Evolutionary conservation across 2,888 invertebrate genomes (phyloP).

Genomic region (Entomobrya multifasciata): DNA sequence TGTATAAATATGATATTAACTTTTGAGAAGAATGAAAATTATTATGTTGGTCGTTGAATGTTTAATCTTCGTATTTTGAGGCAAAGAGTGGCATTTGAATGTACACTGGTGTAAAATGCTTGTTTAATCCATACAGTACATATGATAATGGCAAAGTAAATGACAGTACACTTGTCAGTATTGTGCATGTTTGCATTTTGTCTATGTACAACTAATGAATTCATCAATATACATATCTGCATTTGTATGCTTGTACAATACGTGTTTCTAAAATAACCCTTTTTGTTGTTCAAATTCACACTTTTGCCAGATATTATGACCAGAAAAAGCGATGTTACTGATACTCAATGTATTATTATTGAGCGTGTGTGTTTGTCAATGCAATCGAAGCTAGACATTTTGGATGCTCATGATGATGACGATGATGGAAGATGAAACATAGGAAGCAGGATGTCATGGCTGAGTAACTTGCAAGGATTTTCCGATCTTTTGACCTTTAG

Average conservation of each 20-base stretch:
- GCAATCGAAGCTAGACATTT: slow-evolving; percentile 10
- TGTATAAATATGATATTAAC: not conserved
- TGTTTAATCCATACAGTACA: not conserved
- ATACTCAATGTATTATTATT: no score
- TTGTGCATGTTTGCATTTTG: no score
- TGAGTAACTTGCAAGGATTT: slow-evolving; percentile 78
- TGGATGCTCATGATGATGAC: slow-evolving; percentile 8
- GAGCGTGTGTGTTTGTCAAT: no score
- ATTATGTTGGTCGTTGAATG: not conserved
- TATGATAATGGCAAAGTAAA: not conserved
- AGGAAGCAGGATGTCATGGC: slow-evolving; percentile 75
- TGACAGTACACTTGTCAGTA: no score
- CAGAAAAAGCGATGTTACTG: no score
- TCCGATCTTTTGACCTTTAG: slow-evolving; percentile 78
- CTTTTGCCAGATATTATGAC: no score
- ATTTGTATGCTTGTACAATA: no score
- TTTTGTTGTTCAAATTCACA: no score
- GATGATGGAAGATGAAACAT: slow-evolving; percentile 63
- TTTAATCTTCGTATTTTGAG: not conserved
- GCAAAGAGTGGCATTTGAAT: no score
- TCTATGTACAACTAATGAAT: no score
- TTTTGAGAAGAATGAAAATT: slow-evolving; percentile 12
- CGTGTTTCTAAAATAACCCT: no score
- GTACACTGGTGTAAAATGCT: not conserved
- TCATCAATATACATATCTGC: no score